Evolutionary conservation across 2,797 vertebrate species (phyloP), one percentile per base, ranked within the genome.

Genomic region (Falco biarmicus): DNA sequence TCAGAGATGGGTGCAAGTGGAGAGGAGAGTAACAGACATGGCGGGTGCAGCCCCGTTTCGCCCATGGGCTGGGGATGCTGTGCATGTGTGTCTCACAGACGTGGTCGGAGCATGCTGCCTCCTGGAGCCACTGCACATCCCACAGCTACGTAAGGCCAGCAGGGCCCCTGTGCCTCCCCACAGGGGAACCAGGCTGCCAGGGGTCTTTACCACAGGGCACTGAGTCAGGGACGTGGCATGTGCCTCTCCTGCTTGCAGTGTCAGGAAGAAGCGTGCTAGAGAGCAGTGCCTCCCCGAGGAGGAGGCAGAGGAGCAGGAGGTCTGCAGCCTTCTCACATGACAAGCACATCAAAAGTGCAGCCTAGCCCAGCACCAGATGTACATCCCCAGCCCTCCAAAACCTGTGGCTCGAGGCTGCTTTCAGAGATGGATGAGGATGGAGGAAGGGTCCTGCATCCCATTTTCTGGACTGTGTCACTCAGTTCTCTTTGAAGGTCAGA

Each of bases 21-120:
- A 57, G 32, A 69, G 32, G 8, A 74, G 20, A 39, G 26, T 32
- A 61, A 37, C 3, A 2, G 25, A 24, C 54, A 48, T 4, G 7
- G 25, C 17, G 10, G 11, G 34, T 10, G 11, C 9, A 24, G 41
- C 60, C 31, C 26, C 4, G 1, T 61, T 74, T 79, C 0, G 1
- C 60, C 60, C 28, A 31, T 2, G 0, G 25, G 17, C 17, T 54
- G 75, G n/a, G 24, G 60, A 68, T 24, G 18, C 34, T n/a, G 32
- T 32, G 47, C 21, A 5, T 41, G 48, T 54, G 21, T 53, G 10
- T 48, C 1, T 0, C 31, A 17, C 73, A 70, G 63, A 18, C 2
- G 0, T 31, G 41, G 31, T n/a, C 1, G 3, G 18, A 57, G 57
- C 50, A 45, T 0, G 1, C 37, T 37, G 50, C 15, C 19, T 63